Evolutionary conservation across 2,797 vertebrate species (phyloP), one percentile per base, ranked within the genome.

Genomic region (Sebastes dallii): DNA sequence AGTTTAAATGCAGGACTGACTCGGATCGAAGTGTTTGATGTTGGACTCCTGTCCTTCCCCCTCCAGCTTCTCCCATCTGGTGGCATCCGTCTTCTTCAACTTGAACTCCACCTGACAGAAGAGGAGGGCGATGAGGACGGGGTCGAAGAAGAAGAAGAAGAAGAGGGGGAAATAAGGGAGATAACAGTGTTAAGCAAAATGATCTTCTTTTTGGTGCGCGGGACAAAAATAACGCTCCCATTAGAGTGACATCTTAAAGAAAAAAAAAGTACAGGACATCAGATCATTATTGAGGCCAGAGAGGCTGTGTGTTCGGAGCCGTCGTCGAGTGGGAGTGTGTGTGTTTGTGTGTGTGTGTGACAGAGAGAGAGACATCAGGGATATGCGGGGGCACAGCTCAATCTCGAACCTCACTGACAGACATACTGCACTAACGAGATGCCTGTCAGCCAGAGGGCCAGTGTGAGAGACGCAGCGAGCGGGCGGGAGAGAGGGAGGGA

Each of bases 11-110:
- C 39, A 7, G 36, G 84, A 94, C 95, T 94, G 84, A 96, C 95
- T 86, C 1, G 95, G 94, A 88, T 89, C 52, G 89, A 95, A 95
- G 91, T 94, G 94, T 91, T 94, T 95, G 91, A 95, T 87, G 92
- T 81, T 92, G 88, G 93, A 88, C 88, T 94, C 90, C 83, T 92
- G 90, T 89, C 91, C 92, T 87, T 95, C 94, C 83, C 95, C 95
- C 89, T 96, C 94, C 85, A 96, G 95, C 88, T 92, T 95, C 88
- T 96, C 95, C 96, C 96, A 96, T 91, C 95, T 97, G 86, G 97
- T 93, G 81, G 95, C 97, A 86, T 99, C 97, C 10, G 96, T 96
- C 90, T 99, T 99, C 95, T 97, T 99, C 97, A 99, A 97, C 96
- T 98, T 99, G 94, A 99, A 97, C 94, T 99, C 98, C 91, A 99